Evolutionary conservation across 1,140 invertebrate genomes (phyloP), one percentile per base, ranked within the genome.

Genomic region (Coenobita brevimanus): DNA sequence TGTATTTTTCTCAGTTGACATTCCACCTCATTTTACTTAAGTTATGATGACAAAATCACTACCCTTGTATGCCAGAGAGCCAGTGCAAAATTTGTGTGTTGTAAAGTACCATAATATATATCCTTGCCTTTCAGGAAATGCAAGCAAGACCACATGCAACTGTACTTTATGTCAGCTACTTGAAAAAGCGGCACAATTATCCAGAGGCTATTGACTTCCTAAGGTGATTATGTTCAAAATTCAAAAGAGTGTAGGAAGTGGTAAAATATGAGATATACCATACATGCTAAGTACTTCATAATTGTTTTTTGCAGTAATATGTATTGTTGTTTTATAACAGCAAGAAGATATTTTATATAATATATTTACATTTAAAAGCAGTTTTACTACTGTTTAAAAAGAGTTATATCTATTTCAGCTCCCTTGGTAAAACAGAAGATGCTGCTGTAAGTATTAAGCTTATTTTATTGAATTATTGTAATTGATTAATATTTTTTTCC

Each of bases 141-240:
- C 67, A 81, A 75, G 21, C 46, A 8, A 81, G 86, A 27, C 67
- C 69, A 10, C 67, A 62, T 43, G 86, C 86, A 27, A 38, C n/a
- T 50, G 64, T 73, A 15, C 50, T 88, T 8, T 88, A 82, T 62
- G 71, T 82, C n/a, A 71, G 30, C 41, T 88, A 88, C 41, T 62
- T 88, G n/a, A 82, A 82, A 54, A 71, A 88, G 36, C 64, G 86
- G 24, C 33, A 81, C 73, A 81, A 82, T 33, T 76, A 71, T 43
- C 30, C 86, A 24, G 86, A 88, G 60, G 86, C 86, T n/a, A 88
- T 88, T 36, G 79, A 88, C 3, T 88, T 88, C 73, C 57, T 82
- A 0, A 36, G 86, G 86, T 88, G 75, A 82, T 57, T 50, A 30
- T 15, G 15, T 82, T 38, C 41, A 27, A 3, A 30, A 27, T 1